These are phyloP conservation scores for Bibio marci DNA, from an alignment of 2,888 invertebrate species.

Conservation along the genomic window DNA sequence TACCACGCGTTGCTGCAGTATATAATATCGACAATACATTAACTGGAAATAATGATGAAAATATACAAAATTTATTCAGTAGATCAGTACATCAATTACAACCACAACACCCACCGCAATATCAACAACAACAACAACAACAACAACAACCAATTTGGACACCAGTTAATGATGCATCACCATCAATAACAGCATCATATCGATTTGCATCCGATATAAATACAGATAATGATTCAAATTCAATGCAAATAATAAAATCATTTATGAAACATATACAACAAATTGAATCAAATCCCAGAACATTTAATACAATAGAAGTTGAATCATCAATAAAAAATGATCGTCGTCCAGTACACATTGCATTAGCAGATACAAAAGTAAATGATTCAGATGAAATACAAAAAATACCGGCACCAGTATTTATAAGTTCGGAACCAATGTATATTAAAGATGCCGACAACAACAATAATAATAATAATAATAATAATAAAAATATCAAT, in stretches of 20 bases:
- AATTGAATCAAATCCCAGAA: constrained; percentile 7
- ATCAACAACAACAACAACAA: constrained; percentile 20
- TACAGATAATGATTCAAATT: constrained; percentile 9
- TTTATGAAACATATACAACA: constrained; percentile 12
- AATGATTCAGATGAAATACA: constrained; percentile 15
- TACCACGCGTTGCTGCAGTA: constrained; percentile 2
- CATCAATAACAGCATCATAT: constrained; percentile 3
- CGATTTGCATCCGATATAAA: constrained; percentile 1
- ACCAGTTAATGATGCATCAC: constrained; percentile 16
- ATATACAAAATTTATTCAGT: too few relatives aligned
- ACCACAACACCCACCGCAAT: constrained; percentile 20
- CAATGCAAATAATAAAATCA: constrained; percentile 12
- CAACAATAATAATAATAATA: constrained; percentile 13
- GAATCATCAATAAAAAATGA: constrained; percentile 19
- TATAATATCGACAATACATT: constrained; percentile 5
- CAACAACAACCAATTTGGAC: constrained; percentile 23
- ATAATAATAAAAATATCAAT: too few relatives aligned
- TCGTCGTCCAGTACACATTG: constrained; percentile 37
- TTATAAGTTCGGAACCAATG: constrained; percentile 46
- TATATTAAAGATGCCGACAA: constrained; percentile 30
- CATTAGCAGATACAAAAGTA: constrained; percentile 33
- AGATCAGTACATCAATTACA: too few relatives aligned
- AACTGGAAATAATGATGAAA: constrained; percentile 8
- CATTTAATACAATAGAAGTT: constrained; percentile 4
- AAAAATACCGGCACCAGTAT: constrained; percentile 49